Conservation (phyloP, 2,888 invertebrate genomes). For the Cryptocephalus moraei region DNA sequence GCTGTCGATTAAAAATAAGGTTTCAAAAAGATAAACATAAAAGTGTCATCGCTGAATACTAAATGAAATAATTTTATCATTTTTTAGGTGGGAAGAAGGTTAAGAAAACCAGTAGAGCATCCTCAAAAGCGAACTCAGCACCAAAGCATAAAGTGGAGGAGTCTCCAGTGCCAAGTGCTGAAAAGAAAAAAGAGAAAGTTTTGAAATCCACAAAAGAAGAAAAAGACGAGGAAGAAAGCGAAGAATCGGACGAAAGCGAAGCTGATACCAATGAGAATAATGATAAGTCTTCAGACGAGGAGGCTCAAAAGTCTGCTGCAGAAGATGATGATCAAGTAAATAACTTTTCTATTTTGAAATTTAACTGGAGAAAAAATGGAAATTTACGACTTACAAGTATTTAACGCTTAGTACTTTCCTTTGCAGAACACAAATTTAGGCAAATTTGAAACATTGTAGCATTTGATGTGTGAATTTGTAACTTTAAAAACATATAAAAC, state of each 20-base stretch:
- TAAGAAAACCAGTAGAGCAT: conserved; percentile 43
- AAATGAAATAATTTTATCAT: neutral
- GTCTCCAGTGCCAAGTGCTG: conserved; percentile 16
- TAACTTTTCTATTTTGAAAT: neutral
- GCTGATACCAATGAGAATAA: conserved; percentile 38
- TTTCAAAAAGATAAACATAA: too few species aligned
- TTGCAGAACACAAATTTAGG: too few species aligned
- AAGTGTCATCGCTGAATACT: too few species aligned
- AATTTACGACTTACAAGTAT: too few species aligned
- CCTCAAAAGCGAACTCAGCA: conserved; percentile 1
- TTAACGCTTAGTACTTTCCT: too few species aligned
- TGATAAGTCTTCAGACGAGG: conserved; percentile 35
- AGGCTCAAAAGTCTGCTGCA: conserved; percentile 27
- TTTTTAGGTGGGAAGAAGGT: conserved; percentile 44
- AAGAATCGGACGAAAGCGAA: conserved; percentile 43
- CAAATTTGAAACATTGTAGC: too few species aligned
- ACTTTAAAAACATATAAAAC: too few species aligned
- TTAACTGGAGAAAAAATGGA: too few species aligned
- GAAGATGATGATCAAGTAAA: conserved; percentile 29
- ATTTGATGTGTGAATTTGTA: too few species aligned
- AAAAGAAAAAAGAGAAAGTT: conserved; percentile 18
- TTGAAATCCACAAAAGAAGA: conserved; percentile 14
- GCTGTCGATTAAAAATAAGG: too few species aligned
- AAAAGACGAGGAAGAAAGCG: conserved; percentile 23
- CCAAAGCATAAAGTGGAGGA: conserved; percentile 28